Conservation (phyloP, 2,888 invertebrate genomes). For the Acleris laterana region DNA sequence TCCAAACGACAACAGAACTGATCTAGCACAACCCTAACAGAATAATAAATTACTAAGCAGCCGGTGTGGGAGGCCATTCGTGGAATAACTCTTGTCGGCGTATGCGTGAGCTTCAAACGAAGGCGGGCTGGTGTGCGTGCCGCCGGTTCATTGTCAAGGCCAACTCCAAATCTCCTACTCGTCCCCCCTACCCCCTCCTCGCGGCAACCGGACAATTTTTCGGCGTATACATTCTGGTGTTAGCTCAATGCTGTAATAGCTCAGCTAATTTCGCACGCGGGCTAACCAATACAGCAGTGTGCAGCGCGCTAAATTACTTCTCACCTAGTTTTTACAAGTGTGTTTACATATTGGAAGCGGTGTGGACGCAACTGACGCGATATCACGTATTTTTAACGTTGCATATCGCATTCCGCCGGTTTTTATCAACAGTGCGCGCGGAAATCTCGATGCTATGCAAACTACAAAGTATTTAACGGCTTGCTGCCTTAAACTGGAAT, state of each 20-base stretch:
- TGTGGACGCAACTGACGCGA: constrained; percentile 57
- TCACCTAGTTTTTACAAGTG: constrained; percentile 43
- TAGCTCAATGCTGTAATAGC: constrained; percentile 56
- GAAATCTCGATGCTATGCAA: constrained; percentile 51
- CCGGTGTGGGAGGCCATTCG: constrained; percentile 62
- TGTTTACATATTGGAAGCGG: constrained; percentile 44
- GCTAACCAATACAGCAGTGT: constrained; percentile 59
- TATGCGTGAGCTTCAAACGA: constrained; percentile 68
- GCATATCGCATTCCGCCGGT: constrained; percentile 63
- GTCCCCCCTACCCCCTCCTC: constrained; percentile 63
- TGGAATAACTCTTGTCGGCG: constrained; percentile 65
- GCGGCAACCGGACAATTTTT: constrained; percentile 64
- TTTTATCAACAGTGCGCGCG: constrained; percentile 56
- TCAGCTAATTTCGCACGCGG: constrained; percentile 46
- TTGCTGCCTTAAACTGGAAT: neutral
- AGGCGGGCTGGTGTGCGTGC: constrained; percentile 68
- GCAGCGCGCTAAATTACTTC: constrained; percentile 44
- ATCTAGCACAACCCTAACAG: constrained; percentile 58
- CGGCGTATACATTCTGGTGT: constrained; percentile 62
- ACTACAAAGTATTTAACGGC: constrained; percentile 34
- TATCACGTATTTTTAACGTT: constrained; percentile 70
- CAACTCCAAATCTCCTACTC: constrained; percentile 82
- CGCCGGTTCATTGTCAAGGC: constrained; percentile 84
- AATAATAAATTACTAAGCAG: constrained; percentile 56
- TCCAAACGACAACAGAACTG: constrained; percentile 9